phyloP scores from a whole-genome alignment of 2,888 invertebrate genomes.

The Branchellion lobata region DNA sequence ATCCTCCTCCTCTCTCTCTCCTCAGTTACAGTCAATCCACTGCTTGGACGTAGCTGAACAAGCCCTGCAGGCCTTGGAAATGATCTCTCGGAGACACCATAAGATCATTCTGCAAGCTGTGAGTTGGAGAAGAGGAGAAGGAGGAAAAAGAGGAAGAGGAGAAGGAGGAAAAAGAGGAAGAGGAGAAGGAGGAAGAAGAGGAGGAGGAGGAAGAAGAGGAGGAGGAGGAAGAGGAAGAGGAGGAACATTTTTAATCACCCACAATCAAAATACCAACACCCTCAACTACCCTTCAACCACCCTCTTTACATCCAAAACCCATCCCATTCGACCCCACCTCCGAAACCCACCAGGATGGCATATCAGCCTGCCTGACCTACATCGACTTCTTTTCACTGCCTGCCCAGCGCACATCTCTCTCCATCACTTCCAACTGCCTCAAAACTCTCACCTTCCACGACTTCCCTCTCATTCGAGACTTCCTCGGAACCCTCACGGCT shows the following conservation, averaged over 20 bases:
- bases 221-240: no score
- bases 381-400: slow-evolving; percentile 98
- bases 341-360: slow-evolving; percentile 73
- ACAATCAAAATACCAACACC: background rate
- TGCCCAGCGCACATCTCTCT: slow-evolving; percentile 91
- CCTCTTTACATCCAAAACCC: background rate
- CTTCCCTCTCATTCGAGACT: slow-evolving; percentile 86
- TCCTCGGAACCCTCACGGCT: slow-evolving; percentile 79
- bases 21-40: slow-evolving; percentile 83
- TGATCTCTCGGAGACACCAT: slow-evolving; percentile 91
- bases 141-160: no score
- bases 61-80: slow-evolving; percentile 92
- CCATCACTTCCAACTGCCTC: slow-evolving; percentile 96
- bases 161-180: no score
- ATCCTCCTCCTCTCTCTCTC: background rate
- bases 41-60: slow-evolving; percentile 99
- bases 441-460: slow-evolving; percentile 89
- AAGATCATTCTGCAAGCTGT: slow-evolving; percentile 78
- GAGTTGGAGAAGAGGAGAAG: slow-evolving; percentile 50
- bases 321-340: background rate
- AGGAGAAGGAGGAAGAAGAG: no score
- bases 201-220: no score
- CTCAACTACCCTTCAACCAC: background rate
- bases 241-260: no score
- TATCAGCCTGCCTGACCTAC: slow-evolving; percentile 90